Evolutionary conservation across 2,888 invertebrate genomes (phyloP).

Genomic region (Drosophila ezoana): DNA sequence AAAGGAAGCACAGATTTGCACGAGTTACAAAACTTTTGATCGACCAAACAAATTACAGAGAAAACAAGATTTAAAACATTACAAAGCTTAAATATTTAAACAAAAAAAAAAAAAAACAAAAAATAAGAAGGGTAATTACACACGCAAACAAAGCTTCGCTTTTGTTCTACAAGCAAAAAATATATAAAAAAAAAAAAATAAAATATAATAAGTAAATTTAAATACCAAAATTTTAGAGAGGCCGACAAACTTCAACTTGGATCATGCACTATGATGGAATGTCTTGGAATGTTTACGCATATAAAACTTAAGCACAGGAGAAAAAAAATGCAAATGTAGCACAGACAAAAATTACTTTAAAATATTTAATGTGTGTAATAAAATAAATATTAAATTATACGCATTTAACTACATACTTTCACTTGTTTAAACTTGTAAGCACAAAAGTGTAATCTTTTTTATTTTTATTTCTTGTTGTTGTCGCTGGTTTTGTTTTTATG

Average conservation of each 20-base stretch:
- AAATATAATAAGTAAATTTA: constrained; percentile 24
- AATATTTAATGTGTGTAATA: constrained; percentile 33
- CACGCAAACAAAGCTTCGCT: constrained; percentile 45
- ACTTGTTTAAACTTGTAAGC: constrained; percentile 35
- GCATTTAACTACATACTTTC: constrained; percentile 40
- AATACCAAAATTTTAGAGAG: constrained; percentile 22
- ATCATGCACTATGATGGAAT: constrained; percentile 24
- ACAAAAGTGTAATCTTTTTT: constrained; percentile 27
- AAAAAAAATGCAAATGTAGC: constrained; percentile 48
- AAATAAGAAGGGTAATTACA: constrained; percentile 41
- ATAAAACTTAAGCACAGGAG: constrained; percentile 49
- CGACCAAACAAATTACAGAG: constrained; percentile 34
- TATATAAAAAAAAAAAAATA: constrained; percentile 8
- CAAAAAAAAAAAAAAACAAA: constrained; percentile 15
- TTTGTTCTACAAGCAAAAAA: constrained; percentile 22
- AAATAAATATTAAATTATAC: constrained; percentile 54
- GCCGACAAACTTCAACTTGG: constrained; percentile 15
- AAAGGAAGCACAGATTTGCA: constrained; percentile 83
- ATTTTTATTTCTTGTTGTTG: constrained; percentile 2
- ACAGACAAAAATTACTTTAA: constrained; percentile 47
- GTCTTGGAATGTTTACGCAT: constrained; percentile 34
- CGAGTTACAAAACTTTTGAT: constrained; percentile 57
- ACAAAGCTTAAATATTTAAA: constrained; percentile 32
- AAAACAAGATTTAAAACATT: constrained; percentile 34
- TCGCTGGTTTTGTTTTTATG: not conserved